A percentile compares a stretch with the other conserved stretches of the same genome.
Evolutionary conservation across 2,113 vertebrate genomes (phyloP).

Genomic region (Micronycteris hirsuta): DNA sequence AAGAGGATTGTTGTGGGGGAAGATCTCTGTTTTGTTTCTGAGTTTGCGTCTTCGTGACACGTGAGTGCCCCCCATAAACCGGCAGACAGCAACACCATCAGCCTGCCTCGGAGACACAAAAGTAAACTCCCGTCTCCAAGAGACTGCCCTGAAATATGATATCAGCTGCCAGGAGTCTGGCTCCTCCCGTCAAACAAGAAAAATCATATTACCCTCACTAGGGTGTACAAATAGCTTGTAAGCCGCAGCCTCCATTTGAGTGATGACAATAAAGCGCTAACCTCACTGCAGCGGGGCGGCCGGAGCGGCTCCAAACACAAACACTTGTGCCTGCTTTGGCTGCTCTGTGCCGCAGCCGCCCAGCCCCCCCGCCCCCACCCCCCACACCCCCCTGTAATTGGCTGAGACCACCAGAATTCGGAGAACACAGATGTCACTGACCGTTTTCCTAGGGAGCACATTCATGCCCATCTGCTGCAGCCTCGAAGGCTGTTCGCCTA

Average conservation of each 20-base stretch:
- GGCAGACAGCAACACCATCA: background rate
- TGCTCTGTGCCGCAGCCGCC: slow-evolving; percentile 30
- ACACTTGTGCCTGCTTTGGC: slow-evolving; percentile 76
- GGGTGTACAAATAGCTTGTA: slow-evolving; percentile 51
- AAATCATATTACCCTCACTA: slow-evolving; percentile 62
- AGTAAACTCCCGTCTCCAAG: background rate
- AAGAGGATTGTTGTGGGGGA: background rate
- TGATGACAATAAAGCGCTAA: slow-evolving; percentile 40
- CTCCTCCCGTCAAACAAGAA: slow-evolving; percentile 57
- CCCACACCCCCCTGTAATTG: slow-evolving; percentile 79
- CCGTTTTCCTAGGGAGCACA: slow-evolving; percentile 89
- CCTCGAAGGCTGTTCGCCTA: slow-evolving; percentile 86
- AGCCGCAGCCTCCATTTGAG: slow-evolving; percentile 50
- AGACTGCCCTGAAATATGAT: slow-evolving; percentile 26
- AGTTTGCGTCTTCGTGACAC: slow-evolving; percentile 18
- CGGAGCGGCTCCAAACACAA: slow-evolving; percentile 84
- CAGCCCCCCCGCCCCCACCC: background rate
- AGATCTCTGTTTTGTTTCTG: background rate
- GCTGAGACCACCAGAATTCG: slow-evolving; percentile 90
- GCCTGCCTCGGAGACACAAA: background rate
- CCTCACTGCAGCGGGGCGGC: slow-evolving; percentile 74
- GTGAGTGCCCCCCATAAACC: background rate
- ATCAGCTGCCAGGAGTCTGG: background rate
- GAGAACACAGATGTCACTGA: slow-evolving; percentile 91
- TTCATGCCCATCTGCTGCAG: slow-evolving; percentile 92